Percentiles rank a stretch among this genome's conserved stretches.
These are phyloP conservation scores for Drosophila willistoni DNA, from an alignment of 1,140 invertebrate genomes.

Conservation along the genomic window DNA sequence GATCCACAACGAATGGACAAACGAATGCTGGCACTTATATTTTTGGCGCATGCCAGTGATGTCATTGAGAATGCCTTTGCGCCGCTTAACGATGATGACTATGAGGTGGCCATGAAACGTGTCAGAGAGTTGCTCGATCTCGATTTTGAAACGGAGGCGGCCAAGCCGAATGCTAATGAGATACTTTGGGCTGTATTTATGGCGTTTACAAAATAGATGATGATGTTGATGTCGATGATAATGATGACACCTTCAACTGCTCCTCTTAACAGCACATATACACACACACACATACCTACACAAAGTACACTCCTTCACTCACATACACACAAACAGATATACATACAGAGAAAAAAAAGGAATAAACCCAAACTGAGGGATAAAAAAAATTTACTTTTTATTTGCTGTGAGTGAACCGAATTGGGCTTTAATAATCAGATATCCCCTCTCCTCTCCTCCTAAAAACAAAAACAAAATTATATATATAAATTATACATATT, in stretches of 20 bases:
- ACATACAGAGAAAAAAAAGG: conserved; percentile 27
- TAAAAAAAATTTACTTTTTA: conserved; percentile 51
- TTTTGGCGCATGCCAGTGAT: conserved; percentile 98
- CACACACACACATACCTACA: conserved; percentile 26
- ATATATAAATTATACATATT: not conserved
- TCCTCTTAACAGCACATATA: conserved; percentile 44
- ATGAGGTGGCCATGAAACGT: conserved; percentile 98
- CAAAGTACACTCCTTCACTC: conserved; percentile 15
- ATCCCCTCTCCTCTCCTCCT: too few relatives aligned
- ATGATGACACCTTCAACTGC: conserved; percentile 19
- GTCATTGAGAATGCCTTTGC: conserved; percentile 99
- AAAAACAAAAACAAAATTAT: conserved; percentile 3
- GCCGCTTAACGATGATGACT: conserved; percentile 98
- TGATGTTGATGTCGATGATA: not conserved
- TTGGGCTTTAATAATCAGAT: conserved; percentile 19
- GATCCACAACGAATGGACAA: conserved; percentile 99
- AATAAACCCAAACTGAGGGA: conserved; percentile 30
- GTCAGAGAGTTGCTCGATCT: conserved; percentile 97
- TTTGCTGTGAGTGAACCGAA: conserved; percentile 46
- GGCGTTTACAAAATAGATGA: conserved; percentile 96
- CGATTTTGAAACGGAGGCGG: conserved; percentile 97
- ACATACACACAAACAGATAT: conserved; percentile 17
- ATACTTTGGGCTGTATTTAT: conserved; percentile 99
- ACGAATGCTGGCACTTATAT: conserved; percentile 95
- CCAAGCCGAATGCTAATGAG: conserved; percentile 94